Conservation (phyloP, 2,888 invertebrate species). For the Tetragnatha montana region DNA sequence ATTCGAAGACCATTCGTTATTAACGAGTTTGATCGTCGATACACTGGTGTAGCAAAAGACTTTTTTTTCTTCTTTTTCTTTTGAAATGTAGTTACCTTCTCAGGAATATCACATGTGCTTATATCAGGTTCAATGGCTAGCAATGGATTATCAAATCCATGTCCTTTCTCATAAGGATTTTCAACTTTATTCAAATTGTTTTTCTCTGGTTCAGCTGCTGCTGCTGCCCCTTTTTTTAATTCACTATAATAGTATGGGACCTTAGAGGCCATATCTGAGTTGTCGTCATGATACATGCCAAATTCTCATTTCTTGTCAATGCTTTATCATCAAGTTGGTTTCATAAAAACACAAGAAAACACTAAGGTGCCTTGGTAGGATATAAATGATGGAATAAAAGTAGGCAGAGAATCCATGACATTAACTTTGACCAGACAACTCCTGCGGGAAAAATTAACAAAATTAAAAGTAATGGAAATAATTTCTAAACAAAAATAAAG, state of each 20-base stretch:
- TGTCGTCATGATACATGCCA: slow-evolving; percentile 70
- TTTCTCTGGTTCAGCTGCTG: slow-evolving; percentile 57
- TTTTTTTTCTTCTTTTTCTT: slow-evolving; percentile 71
- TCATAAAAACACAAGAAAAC: background rate
- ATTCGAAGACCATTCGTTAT: slow-evolving; percentile 72
- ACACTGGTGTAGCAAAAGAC: slow-evolving; percentile 64
- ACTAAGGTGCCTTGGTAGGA: too few relatives aligned
- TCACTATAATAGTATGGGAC: slow-evolving; percentile 73
- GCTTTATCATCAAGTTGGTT: slow-evolving; percentile 2
- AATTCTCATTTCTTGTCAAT: slow-evolving; percentile 54
- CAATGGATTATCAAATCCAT: slow-evolving; percentile 72
- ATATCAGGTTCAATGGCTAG: slow-evolving; percentile 72
- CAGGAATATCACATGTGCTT: slow-evolving; percentile 65
- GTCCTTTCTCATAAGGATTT: slow-evolving; percentile 66
- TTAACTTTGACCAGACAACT: too few relatives aligned
- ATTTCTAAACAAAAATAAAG: too few relatives aligned
- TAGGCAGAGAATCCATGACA: too few relatives aligned
- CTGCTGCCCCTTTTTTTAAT: slow-evolving; percentile 70
- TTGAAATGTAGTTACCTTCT: slow-evolving; percentile 61
- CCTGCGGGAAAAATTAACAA: too few relatives aligned
- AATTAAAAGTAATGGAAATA: too few relatives aligned
- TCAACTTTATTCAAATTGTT: slow-evolving; percentile 61
- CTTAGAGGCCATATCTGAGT: slow-evolving; percentile 70
- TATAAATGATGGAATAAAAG: too few relatives aligned
- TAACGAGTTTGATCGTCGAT: slow-evolving; percentile 72